Evolutionary conservation across 2,797 vertebrate genomes (phyloP).

Genomic region (Pangasius djambal): DNA sequence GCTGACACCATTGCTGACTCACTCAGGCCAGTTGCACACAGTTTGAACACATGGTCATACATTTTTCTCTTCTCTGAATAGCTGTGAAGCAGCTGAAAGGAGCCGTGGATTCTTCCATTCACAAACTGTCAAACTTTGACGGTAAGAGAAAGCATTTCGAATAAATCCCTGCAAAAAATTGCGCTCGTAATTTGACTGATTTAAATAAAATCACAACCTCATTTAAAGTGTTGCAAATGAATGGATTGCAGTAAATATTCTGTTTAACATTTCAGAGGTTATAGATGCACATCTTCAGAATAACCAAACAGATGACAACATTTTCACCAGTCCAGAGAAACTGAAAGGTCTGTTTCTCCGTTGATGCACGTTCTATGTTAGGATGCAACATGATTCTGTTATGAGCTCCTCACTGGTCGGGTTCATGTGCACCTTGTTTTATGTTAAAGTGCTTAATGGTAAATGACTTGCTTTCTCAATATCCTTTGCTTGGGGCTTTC

Average conservation of each 20-base stretch:
- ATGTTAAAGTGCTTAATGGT: too few species aligned
- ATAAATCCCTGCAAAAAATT: background rate
- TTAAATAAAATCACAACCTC: background rate
- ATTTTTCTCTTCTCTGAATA: conserved; percentile 51
- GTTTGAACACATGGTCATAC: background rate
- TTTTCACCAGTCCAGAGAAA: conserved; percentile 73
- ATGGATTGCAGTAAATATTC: background rate
- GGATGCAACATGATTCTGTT: background rate
- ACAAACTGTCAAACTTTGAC: conserved; percentile 77
- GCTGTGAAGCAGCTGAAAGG: conserved; percentile 79
- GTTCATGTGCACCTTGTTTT: background rate
- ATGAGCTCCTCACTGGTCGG: too few species aligned
- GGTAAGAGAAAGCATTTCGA: conserved; percentile 64
- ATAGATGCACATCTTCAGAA: conserved; percentile 81
- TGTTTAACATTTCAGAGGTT: conserved; percentile 63
- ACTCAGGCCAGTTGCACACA: background rate
- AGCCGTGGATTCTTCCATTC: conserved; percentile 74
- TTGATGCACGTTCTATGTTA: background rate
- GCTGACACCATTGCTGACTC: background rate
- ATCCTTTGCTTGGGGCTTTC: background rate
- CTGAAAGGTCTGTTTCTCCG: conserved; percentile 69
- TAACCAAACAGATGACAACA: conserved; percentile 78
- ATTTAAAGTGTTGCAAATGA: background rate
- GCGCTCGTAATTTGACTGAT: too few species aligned
- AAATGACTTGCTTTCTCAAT: background rate